These are phyloP conservation scores for Neoarius graeffei DNA, from an alignment of 2,113 vertebrate species.

Conservation along the genomic window DNA sequence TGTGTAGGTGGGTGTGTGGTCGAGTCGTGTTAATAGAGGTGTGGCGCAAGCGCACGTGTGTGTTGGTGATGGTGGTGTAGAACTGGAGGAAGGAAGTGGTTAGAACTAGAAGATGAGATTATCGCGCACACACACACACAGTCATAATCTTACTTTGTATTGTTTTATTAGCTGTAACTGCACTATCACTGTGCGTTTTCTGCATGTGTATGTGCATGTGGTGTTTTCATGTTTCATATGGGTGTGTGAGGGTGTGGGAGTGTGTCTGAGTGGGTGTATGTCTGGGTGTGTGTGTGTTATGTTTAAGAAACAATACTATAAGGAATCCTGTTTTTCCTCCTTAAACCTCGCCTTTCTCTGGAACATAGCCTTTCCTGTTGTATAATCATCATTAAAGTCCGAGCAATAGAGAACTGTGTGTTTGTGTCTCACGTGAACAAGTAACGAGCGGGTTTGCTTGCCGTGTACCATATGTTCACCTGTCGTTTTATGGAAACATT, in stretches of 20 bases:
- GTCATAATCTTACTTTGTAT: not conserved
- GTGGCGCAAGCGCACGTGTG: not conserved
- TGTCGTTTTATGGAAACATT: not conserved
- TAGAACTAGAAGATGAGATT: conserved; percentile 35
- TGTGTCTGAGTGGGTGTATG: not conserved
- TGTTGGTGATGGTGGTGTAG: not conserved
- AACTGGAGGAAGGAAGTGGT: conserved; percentile 26
- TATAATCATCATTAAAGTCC: conserved; percentile 21
- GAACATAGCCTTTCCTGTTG: conserved; percentile 57
- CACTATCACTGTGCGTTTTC: not conserved
- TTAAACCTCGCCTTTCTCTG: conserved; percentile 33
- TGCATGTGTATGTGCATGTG: not conserved
- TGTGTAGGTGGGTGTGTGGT: conserved; percentile 9
- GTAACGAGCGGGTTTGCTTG: not conserved
- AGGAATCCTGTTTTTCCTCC: conserved; percentile 57
- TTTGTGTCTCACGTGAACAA: not conserved
- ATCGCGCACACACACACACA: not conserved
- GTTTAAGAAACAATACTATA: conserved; percentile 4
- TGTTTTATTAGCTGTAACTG: not conserved
- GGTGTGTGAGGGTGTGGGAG: conserved; percentile 4
- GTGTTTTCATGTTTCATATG: not conserved
- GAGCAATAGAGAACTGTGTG: not conserved
- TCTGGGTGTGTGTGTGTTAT: not conserved
- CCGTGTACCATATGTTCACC: not conserved
- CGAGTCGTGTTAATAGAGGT: conserved; percentile 10